Conservation (phyloP, 2,113 vertebrate genomes). For the Platysternon megacephalum region DNA sequence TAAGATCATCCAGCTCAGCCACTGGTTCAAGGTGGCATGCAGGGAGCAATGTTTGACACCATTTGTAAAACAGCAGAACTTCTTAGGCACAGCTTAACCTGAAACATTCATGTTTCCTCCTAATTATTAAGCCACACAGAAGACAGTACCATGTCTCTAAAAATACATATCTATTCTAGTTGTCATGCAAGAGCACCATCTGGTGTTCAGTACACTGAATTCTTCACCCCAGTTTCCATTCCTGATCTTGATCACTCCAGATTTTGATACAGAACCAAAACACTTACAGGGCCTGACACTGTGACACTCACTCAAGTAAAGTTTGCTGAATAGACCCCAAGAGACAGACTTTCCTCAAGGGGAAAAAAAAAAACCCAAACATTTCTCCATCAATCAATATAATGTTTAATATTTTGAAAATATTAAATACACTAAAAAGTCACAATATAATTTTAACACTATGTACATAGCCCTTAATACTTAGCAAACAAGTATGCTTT, state of each 20-base stretch:
- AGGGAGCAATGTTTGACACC: neutral
- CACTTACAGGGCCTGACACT: neutral
- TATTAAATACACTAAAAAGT: neutral
- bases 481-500: neutral
- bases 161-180: slow-evolving; percentile 16
- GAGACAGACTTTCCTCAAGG: neutral
- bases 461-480: neutral
- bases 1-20: neutral
- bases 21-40: neutral
- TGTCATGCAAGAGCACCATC: slow-evolving; percentile 78
- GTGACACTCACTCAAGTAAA: neutral
- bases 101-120: slow-evolving; percentile 12
- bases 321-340: neutral
- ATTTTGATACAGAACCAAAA: neutral
- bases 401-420: neutral
- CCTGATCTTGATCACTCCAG: neutral
- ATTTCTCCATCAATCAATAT: neutral
- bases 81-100: neutral
- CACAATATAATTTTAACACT: neutral
- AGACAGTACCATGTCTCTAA: neutral
- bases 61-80: neutral
- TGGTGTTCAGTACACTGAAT: slow-evolving; percentile 68
- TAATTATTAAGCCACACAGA: neutral
- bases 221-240: neutral
- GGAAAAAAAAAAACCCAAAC: neutral